Evolutionary conservation across 92 coral and sea anemone genomes (phyloP).

Genomic region (Porites cylindrica): DNA sequence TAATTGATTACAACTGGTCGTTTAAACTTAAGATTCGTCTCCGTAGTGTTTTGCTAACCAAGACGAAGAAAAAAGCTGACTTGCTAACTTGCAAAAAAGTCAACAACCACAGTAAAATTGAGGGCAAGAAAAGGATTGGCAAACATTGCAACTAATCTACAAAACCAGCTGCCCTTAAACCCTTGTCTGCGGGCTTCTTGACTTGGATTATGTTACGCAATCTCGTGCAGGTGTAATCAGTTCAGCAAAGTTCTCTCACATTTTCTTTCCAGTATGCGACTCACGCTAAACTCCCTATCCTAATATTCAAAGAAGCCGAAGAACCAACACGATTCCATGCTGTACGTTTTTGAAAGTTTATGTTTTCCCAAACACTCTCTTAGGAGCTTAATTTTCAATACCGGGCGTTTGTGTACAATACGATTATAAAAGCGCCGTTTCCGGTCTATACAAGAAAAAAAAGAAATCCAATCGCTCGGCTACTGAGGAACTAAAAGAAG

Average conservation of each 20-base stretch:
- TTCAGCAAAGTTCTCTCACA: no score
- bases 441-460: neutral
- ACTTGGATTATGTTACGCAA: no score
- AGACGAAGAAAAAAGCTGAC: neutral
- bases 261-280: no score
- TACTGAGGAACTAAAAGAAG: no score
- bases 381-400: neutral
- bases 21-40: neutral
- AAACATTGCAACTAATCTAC: neutral
- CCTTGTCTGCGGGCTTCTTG: neutral
- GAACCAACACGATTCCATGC: no score
- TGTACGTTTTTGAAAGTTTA: neutral
- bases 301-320: no score
- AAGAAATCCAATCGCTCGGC: neutral
- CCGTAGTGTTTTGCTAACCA: neutral
- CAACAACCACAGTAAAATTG: neutral
- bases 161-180: neutral
- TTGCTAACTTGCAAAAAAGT: neutral
- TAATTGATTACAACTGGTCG: neutral
- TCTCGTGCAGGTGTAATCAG: no score
- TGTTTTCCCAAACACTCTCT: neutral
- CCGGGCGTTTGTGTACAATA: neutral
- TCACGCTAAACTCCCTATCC: no score
- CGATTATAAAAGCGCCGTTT: neutral
- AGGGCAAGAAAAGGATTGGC: neutral